Evolutionary conservation across 2,797 vertebrate genomes (phyloP).

Genomic region (Sphenopsis melanotis): DNA sequence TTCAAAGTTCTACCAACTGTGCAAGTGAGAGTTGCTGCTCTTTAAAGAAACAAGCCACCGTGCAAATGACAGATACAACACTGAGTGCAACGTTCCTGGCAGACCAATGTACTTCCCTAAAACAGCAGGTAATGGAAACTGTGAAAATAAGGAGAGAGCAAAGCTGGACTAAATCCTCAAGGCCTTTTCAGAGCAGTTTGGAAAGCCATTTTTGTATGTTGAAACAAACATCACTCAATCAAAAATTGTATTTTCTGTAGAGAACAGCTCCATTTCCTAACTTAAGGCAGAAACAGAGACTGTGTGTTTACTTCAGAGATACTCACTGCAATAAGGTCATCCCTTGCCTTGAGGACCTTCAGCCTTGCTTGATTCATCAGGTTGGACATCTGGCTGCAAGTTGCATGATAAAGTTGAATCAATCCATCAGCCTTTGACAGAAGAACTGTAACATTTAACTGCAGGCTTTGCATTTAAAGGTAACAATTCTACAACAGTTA

Average conservation of each 20-base stretch:
- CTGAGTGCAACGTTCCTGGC: background rate
- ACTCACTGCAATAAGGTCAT: conserved; percentile 95
- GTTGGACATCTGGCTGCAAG: conserved; percentile 95
- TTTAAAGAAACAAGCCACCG: background rate
- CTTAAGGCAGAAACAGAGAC: background rate
- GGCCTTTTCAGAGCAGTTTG: background rate
- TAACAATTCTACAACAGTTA: background rate
- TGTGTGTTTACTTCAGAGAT: background rate
- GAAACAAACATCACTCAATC: background rate
- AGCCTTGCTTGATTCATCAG: conserved; percentile 98
- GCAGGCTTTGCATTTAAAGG: background rate
- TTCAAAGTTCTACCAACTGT: background rate
- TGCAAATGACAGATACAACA: background rate
- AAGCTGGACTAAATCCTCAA: background rate
- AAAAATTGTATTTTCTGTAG: background rate
- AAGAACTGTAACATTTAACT: background rate
- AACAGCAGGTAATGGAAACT: background rate
- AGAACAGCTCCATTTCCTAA: background rate
- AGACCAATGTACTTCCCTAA: background rate
- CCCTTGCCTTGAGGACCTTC: conserved; percentile 95
- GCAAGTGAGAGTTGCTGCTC: background rate
- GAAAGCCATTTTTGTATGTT: background rate
- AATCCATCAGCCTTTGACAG: background rate
- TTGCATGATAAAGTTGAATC: background rate
- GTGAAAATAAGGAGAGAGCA: background rate